These are phyloP conservation scores for Diploscapter pachys DNA, from an alignment of 1,140 invertebrate species.

Conservation along the genomic window DNA sequence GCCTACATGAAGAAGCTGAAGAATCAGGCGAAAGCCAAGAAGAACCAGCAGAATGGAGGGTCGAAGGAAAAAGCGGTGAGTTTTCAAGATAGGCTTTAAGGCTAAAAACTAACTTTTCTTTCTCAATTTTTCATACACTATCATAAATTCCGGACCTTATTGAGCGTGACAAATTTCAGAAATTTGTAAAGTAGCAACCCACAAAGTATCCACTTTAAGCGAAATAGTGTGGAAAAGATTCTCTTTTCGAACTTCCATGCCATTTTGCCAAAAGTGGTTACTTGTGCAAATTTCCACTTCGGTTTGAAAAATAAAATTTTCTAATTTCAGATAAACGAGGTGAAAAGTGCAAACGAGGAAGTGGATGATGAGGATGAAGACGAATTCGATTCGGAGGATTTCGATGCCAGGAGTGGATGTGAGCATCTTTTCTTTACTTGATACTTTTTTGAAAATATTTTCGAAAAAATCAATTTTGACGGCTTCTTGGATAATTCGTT, in stretches of 20 bases:
- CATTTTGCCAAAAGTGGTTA: too few relatives aligned
- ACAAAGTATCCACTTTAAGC: too few relatives aligned
- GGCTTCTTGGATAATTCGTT: too few relatives aligned
- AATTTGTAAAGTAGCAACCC: too few relatives aligned
- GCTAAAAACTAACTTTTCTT: background rate
- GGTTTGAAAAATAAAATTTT: conserved; percentile 5
- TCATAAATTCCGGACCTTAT: conserved; percentile 15
- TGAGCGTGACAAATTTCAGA: background rate
- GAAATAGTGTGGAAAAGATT: too few relatives aligned
- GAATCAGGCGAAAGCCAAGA: conserved; percentile 39
- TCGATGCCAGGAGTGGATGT: conserved; percentile 37
- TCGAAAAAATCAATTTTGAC: too few relatives aligned
- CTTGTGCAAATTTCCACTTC: too few relatives aligned
- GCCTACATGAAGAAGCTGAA: conserved; percentile 49
- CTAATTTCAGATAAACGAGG: conserved; percentile 9
- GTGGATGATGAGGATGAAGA: conserved; percentile 41
- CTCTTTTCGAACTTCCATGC: too few relatives aligned
- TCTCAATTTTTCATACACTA: background rate
- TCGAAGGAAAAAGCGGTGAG: conserved; percentile 20
- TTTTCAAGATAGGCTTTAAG: background rate
- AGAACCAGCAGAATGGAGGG: conserved; percentile 3
- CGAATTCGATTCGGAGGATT: conserved; percentile 44
- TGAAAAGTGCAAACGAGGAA: conserved; percentile 24
- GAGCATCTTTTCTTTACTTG: background rate
- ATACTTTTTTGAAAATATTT: too few relatives aligned